Percentiles rank a stretch among this genome's conserved stretches.
Evolutionary conservation across 2,113 vertebrate genomes (phyloP).

Genomic region (Macroglossus sobrinus): DNA sequence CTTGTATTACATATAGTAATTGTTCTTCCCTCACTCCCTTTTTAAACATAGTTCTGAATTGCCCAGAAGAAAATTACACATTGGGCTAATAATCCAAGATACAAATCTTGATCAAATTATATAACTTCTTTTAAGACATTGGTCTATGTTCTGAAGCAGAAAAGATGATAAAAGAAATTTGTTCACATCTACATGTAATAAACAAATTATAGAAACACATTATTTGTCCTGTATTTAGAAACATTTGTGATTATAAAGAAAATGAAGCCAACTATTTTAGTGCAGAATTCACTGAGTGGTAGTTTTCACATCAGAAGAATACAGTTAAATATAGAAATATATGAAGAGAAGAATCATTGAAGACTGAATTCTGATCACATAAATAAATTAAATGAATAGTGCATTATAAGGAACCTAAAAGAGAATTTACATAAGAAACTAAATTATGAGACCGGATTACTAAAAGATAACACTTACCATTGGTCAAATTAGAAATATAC

Average conservation of each 20-base stretch:
- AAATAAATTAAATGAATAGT: not conserved
- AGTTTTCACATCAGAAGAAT: not conserved
- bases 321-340: not conserved
- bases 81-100: not conserved
- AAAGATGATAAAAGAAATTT: not conserved
- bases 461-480: not conserved
- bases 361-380: not conserved
- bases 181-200: not conserved
- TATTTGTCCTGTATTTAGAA: not conserved
- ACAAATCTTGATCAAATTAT: slow-evolving; percentile 11
- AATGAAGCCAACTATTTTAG: not conserved
- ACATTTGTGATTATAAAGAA: not conserved
- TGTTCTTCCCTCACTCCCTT: not conserved
- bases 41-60: not conserved
- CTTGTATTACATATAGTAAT: not conserved
- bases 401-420: not conserved
- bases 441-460: not conserved
- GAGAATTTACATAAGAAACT: not conserved
- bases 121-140: not conserved
- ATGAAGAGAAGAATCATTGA: not conserved
- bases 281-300: not conserved
- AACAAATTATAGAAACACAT: not conserved
- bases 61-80: not conserved
- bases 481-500: not conserved
- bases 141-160: not conserved